Evolutionary conservation across 2,797 vertebrate genomes (phyloP).

Genomic region (Paguma larvata): DNA sequence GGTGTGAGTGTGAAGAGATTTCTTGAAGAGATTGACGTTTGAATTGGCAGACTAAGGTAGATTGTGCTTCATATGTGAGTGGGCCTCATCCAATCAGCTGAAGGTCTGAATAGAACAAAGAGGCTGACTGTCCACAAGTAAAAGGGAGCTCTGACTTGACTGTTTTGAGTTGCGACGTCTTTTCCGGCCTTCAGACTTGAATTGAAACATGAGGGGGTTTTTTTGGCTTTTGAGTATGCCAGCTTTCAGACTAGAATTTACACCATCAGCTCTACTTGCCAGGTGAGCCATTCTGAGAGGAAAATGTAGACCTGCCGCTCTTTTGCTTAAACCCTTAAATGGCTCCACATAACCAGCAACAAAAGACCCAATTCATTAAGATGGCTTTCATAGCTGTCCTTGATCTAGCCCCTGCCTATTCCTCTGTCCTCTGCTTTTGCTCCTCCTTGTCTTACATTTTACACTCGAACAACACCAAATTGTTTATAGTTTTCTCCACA

Average conservation of each 20-base stretch:
- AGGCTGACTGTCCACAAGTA: background rate
- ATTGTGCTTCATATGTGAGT: background rate
- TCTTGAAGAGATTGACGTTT: constrained; percentile 30
- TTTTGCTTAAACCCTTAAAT: background rate
- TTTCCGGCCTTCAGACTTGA: background rate
- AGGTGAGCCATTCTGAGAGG: background rate
- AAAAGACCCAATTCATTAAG: background rate
- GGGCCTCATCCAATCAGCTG: background rate
- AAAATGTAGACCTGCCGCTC: background rate
- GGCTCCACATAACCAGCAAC: background rate
- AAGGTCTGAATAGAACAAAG: background rate
- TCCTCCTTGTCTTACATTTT: background rate
- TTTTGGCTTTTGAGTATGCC: background rate
- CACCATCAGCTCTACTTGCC: background rate
- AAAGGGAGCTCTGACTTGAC: background rate
- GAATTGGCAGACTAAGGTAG: constrained; percentile 37
- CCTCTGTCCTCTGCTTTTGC: background rate
- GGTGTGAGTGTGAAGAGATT: constrained; percentile 7
- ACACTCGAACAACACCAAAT: background rate
- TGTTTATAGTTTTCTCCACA: background rate
- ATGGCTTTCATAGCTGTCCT: background rate
- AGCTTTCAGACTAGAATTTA: background rate
- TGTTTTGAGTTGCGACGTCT: background rate
- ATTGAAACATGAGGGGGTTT: background rate
- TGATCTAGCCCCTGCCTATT: background rate